Conservation (phyloP, 2,888 invertebrate genomes). For the Neocrepidodera transversa region DNA sequence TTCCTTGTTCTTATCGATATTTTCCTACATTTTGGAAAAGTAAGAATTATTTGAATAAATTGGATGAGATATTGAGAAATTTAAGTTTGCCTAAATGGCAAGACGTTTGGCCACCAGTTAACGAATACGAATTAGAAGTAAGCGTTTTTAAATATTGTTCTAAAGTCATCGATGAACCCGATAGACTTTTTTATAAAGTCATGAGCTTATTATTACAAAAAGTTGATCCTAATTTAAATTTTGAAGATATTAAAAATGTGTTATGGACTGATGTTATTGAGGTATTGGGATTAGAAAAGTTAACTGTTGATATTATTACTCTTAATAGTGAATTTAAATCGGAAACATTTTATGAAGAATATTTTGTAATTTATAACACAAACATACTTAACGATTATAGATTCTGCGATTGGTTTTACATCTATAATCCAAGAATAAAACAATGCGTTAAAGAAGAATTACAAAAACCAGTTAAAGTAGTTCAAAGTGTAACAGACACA, state of each 20-base stretch:
- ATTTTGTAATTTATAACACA: slow-evolving; percentile 66
- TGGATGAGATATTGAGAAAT: slow-evolving; percentile 64
- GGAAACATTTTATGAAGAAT: slow-evolving; percentile 50
- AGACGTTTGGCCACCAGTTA: slow-evolving; percentile 60
- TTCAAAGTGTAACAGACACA: not conserved
- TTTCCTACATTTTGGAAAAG: slow-evolving; percentile 70
- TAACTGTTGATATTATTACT: slow-evolving; percentile 59
- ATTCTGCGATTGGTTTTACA: slow-evolving; percentile 68
- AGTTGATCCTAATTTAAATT: slow-evolving; percentile 57
- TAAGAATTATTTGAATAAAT: slow-evolving; percentile 60
- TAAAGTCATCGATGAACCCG: slow-evolving; percentile 61
- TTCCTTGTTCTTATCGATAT: slow-evolving; percentile 73
- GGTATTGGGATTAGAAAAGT: slow-evolving; percentile 65
- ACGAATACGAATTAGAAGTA: slow-evolving; percentile 60
- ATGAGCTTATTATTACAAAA: slow-evolving; percentile 55
- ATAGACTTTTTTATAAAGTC: slow-evolving; percentile 63
- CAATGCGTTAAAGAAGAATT: slow-evolving; percentile 57
- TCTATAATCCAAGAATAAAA: slow-evolving; percentile 53
- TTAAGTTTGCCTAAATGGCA: slow-evolving; percentile 65
- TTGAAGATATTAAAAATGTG: slow-evolving; percentile 60
- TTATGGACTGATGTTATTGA: slow-evolving; percentile 66
- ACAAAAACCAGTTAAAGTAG: slow-evolving; percentile 23
- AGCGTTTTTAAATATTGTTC: slow-evolving; percentile 63
- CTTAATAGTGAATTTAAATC: slow-evolving; percentile 48
- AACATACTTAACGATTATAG: slow-evolving; percentile 64